Percentiles rank a stretch among this genome's conserved stretches.
Conservation (phyloP, 2,888 invertebrate species). For the Holacanthella duospinosa region DNA sequence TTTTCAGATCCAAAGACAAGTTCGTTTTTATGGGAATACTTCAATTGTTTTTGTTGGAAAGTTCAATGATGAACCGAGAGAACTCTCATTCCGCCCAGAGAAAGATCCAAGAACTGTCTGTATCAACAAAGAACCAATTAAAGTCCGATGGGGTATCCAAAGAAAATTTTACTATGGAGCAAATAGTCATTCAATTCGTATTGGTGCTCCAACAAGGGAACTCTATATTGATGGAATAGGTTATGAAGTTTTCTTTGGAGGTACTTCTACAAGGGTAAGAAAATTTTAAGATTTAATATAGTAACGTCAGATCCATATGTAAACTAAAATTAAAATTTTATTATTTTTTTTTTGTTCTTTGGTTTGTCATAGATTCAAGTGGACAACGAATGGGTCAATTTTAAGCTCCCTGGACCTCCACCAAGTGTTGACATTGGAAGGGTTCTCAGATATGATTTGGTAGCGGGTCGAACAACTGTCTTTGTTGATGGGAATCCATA, state of each 20-base stretch:
- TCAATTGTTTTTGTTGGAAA: conserved; percentile 56
- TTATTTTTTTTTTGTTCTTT: conserved; percentile 38
- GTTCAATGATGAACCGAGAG: conserved; percentile 50
- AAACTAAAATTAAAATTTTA: too few species aligned
- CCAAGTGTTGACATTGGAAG: conserved; percentile 88
- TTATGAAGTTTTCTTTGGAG: conserved; percentile 88
- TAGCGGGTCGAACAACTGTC: conserved; percentile 70
- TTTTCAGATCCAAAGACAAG: conserved; percentile 39
- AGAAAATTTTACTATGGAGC: conserved; percentile 64
- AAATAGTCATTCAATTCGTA: conserved; percentile 54
- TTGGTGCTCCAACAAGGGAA: conserved; percentile 86
- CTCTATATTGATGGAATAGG: conserved; percentile 77
- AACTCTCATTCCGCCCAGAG: conserved; percentile 72
- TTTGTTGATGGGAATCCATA: conserved; percentile 69
- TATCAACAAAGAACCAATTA: conserved; percentile 61
- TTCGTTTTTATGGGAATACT: conserved; percentile 72
- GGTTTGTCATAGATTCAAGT: conserved; percentile 70
- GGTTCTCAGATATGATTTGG: conserved; percentile 63
- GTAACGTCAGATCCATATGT: too few species aligned
- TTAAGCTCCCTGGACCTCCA: conserved; percentile 78
- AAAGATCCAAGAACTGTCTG: conserved; percentile 57
- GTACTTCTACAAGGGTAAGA: conserved; percentile 62
- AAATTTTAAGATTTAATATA: neutral
- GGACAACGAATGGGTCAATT: conserved; percentile 52
- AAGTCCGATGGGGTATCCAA: conserved; percentile 53